phyloP scores from a whole-genome alignment of 1,140 invertebrate genomes.

The Drosophila funebris region DNA sequence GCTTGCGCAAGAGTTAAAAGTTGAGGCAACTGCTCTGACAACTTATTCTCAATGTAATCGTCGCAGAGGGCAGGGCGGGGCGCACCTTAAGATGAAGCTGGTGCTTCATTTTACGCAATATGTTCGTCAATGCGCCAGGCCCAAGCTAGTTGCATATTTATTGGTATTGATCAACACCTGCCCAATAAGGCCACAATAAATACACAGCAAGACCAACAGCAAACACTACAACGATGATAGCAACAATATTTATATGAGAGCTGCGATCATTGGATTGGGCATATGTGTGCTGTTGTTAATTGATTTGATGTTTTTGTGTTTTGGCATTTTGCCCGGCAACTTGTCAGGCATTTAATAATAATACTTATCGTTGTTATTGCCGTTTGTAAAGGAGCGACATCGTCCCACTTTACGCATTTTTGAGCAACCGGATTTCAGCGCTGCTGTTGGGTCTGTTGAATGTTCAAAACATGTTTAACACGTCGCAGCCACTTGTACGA shows the following conservation, averaged over 20 bases:
- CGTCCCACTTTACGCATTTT: slow-evolving; percentile 80
- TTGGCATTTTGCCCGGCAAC: slow-evolving; percentile 75
- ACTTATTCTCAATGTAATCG: slow-evolving; percentile 40
- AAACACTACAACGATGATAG: background rate
- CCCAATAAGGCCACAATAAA: slow-evolving; percentile 56
- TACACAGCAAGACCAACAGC: background rate
- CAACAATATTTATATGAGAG: slow-evolving; percentile 4
- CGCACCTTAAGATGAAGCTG: slow-evolving; percentile 5
- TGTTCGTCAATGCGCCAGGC: slow-evolving; percentile 12
- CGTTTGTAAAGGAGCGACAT: slow-evolving; percentile 71
- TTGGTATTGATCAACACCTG: slow-evolving; percentile 79
- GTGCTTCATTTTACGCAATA: slow-evolving; percentile 47
- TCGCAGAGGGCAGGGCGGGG: background rate
- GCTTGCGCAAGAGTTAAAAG: slow-evolving; percentile 53
- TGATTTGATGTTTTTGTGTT: slow-evolving; percentile 73
- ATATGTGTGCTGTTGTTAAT: slow-evolving; percentile 60
- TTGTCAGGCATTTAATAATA: slow-evolving; percentile 71
- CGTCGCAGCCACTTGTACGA: slow-evolving; percentile 48
- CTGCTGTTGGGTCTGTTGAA: slow-evolving; percentile 26
- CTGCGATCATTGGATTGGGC: slow-evolving; percentile 9
- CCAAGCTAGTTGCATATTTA: slow-evolving; percentile 70
- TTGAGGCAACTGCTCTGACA: slow-evolving; percentile 8
- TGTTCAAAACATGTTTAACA: slow-evolving; percentile 73
- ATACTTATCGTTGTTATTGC: slow-evolving; percentile 30
- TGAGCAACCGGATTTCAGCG: slow-evolving; percentile 70